Evolutionary conservation across 1,140 invertebrate genomes (phyloP).

Genomic region (Dysdera silvatica): DNA sequence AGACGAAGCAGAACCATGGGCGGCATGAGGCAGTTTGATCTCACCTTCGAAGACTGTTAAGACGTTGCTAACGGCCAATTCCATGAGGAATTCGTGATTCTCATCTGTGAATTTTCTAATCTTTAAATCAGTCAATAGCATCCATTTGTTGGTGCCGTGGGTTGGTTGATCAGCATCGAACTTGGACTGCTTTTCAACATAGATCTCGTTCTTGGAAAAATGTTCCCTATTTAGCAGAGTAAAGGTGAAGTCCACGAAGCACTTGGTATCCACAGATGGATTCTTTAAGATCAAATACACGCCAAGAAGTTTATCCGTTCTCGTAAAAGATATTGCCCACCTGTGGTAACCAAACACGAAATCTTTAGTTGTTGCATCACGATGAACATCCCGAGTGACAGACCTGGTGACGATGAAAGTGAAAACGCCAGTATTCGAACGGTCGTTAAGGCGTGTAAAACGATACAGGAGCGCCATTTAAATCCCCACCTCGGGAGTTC

Average conservation of each 20-base stretch:
- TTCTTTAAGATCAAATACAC: constrained; percentile 68
- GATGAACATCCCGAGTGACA: constrained; percentile 66
- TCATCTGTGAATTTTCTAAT: constrained; percentile 66
- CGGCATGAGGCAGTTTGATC: constrained; percentile 46
- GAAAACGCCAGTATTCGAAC: constrained; percentile 62
- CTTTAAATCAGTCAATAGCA: constrained; percentile 68
- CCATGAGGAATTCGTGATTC: constrained; percentile 74
- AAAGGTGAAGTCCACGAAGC: constrained; percentile 75
- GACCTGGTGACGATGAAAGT: constrained; percentile 72
- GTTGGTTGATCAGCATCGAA: constrained; percentile 67
- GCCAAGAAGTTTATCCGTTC: constrained; percentile 63
- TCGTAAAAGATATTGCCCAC: constrained; percentile 75
- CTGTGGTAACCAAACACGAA: constrained; percentile 75
- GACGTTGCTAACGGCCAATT: constrained; percentile 67
- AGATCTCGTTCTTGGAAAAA: constrained; percentile 74
- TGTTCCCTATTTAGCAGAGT: constrained; percentile 76
- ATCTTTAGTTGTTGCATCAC: constrained; percentile 74
- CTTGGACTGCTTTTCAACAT: constrained; percentile 56
- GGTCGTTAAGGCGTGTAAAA: constrained; percentile 73
- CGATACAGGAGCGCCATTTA: constrained; percentile 80
- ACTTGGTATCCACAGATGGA: constrained; percentile 43
- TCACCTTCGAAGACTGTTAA: constrained; percentile 68
- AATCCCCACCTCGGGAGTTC: too few relatives aligned
- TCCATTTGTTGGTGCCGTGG: constrained; percentile 55
- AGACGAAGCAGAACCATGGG: constrained; percentile 42